Conservation (phyloP, 1,140 invertebrate species). For the Archivesica marissinica region DNA sequence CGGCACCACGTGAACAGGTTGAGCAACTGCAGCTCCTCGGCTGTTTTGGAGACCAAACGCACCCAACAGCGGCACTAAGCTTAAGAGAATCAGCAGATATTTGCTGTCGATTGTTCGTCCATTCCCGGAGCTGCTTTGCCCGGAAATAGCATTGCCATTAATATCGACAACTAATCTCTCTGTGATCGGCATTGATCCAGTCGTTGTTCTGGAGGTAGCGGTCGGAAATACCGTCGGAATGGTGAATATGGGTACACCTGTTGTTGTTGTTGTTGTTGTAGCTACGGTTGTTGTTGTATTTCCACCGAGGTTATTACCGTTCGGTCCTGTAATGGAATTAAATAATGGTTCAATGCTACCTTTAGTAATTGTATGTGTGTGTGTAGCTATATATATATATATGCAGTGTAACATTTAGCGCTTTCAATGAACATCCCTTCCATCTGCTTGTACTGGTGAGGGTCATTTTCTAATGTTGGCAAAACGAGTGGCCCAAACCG, state of each 20-base stretch:
- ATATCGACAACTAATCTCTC: slow-evolving; percentile 8
- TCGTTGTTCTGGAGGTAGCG: not conserved
- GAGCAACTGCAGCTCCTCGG: not conserved
- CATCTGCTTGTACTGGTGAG: too few species aligned
- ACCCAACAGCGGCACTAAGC: slow-evolving; percentile 36
- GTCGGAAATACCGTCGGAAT: not conserved
- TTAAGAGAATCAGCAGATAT: slow-evolving; percentile 17
- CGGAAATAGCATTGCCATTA: not conserved
- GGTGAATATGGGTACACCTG: not conserved
- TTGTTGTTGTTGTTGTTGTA: not conserved
- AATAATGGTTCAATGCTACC: too few species aligned
- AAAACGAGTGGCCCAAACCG: too few species aligned
- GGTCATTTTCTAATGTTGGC: too few species aligned
- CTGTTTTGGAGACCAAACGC: not conserved
- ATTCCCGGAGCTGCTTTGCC: not conserved
- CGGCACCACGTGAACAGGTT: not conserved
- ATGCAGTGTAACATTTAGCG: too few species aligned
- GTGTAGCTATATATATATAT: too few species aligned
- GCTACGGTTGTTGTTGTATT: not conserved
- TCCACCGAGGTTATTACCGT: too few species aligned
- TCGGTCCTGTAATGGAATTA: too few species aligned
- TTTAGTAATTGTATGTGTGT: too few species aligned
- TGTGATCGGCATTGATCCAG: not conserved
- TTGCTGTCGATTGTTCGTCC: not conserved
- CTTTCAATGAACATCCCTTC: too few species aligned